Base-by-base conservation (phyloP, 2,797 vertebrate genomes). In the Rhinatrema bivittatum region DNA sequence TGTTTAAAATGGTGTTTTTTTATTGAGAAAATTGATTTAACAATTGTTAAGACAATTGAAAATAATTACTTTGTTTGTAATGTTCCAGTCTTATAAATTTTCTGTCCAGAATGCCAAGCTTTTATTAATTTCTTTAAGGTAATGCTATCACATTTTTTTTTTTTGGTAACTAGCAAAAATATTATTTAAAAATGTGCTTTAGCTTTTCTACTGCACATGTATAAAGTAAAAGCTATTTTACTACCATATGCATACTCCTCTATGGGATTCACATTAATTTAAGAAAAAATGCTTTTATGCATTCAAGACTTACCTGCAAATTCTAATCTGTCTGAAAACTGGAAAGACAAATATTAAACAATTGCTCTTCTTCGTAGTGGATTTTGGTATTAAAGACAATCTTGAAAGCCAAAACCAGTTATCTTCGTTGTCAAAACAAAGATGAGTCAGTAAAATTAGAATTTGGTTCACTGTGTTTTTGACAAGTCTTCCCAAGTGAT, bases 21-120 rank as follows among this genome's bases (percentile, higher is more conserved):
- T 53, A 45, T 56, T 55, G 50, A 60, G 32, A 35, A 59, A 35
- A 62, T 53, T 53, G 34, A 56, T 68, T 69, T 69, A 31, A 7
- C 25, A 40, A 61, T 64, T 67, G 29, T 58, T 64, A 50, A 60
- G 47, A 42, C 20, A 39, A 44, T 21, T 53, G 29, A 48, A 47
- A 69, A 45, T 39, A 53, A 42, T 65, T 54, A 40, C 36, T 42
- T 47, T 16, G 29, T 43, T 25, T 36, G 9, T 41, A 41, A 12
- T 18, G 13, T 22, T 29, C 31, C 36, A 38, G 42, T 48, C 56
- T 41, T 46, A 4, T 56, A 20, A 29, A 34, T 25, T n/a, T 28
- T 16, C 52, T 29, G 9, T 36, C 26, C 13, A 53, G 24, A 47
- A 54, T 39, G 32, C 20, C 10, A 19, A 24, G 16, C 7, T 9